Evolutionary conservation across 1,140 invertebrate genomes (phyloP), one percentile per base, ranked within the genome.

Genomic region (Formica exsecta): DNA sequence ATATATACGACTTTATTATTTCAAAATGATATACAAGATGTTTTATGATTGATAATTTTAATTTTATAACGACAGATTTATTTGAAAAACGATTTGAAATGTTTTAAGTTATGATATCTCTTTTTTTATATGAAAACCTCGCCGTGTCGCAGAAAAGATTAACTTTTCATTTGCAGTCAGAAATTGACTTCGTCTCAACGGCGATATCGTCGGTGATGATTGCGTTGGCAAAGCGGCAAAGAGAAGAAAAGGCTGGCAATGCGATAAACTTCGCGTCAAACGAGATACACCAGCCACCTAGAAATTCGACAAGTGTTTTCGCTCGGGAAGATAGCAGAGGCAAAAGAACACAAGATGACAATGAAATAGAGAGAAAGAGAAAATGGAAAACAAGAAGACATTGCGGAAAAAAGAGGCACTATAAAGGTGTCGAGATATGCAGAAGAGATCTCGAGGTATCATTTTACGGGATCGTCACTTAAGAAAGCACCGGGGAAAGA

Each of bases 251-350:
- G 64, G 36, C 5, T 25, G 61, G 36, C 8, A 6, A 32, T 1
- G 3, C 9, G 25, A 59, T 79, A 51, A 48, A n/a, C 3, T 62
- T 36, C 2, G 29, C 57, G 29, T 6, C 29, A 86, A 22, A 16
- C 11, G 25, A 64, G 7, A 9, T 54, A 71, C 8, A 61, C 11
- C 32, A 36, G 25, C 11, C 51, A 16, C 51, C 4, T 16, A 29
- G 8, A 70, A 29, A 71, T 77, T 65, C 48, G 64, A 88, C 71
- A 84, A 88, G 64, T 89, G 87, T 88, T 88, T 32, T 77, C 61
- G 16, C 73, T 88, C 74, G 25, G 74, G 36, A 41, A 57, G 3
- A 32, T 11, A 22, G 22, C 11, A 1, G 16, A n/a, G 51, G 3
- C 25, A 74, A 38, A 57, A 51, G 59, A 73, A 62, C 62, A 62